A percentile compares a stretch with the other conserved stretches of the same genome.
These are phyloP conservation scores for Adela reaumurella DNA, from an alignment of 2,888 invertebrate genomes.

Conservation along the genomic window DNA sequence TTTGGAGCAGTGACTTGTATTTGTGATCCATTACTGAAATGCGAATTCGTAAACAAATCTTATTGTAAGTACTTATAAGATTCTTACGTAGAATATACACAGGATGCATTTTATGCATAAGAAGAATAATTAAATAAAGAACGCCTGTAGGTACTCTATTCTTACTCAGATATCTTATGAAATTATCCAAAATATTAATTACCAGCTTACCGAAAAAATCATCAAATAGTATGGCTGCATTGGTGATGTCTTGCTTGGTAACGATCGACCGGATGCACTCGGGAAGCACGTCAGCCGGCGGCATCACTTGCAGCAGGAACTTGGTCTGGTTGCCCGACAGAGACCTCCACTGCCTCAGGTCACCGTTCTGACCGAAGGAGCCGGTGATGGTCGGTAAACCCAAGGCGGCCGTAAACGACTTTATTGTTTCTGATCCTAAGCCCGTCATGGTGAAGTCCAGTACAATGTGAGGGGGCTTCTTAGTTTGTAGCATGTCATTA, in stretches of 20 bases:
- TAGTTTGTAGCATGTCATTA: constrained; percentile 59
- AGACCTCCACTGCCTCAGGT: constrained; percentile 78
- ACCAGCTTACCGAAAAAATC: constrained; percentile 68
- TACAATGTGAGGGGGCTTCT: constrained; percentile 71
- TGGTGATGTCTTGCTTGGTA: constrained; percentile 79
- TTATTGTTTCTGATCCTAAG: constrained; percentile 78
- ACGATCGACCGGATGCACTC: constrained; percentile 81
- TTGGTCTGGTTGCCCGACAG: constrained; percentile 65
- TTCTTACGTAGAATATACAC: too few species aligned
- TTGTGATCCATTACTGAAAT: constrained; percentile 86
- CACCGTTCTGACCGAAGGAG: constrained; percentile 82
- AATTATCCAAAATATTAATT: too few species aligned
- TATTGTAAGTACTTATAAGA: too few species aligned
- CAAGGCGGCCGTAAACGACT: constrained; percentile 76
- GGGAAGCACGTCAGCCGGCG: constrained; percentile 82
- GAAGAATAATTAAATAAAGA: too few species aligned
- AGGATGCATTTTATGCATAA: too few species aligned
- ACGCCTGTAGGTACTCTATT: too few species aligned
- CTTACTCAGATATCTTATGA: constrained; percentile 5
- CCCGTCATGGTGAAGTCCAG: constrained; percentile 81
- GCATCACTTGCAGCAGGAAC: constrained; percentile 78
- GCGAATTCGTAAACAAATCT: too few species aligned
- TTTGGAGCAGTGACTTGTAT: constrained; percentile 84
- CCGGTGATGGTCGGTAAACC: constrained; percentile 80
- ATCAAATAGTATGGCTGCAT: constrained; percentile 90